Conservation (phyloP, 2,797 vertebrate species). For the Aldrovandia affinis region DNA sequence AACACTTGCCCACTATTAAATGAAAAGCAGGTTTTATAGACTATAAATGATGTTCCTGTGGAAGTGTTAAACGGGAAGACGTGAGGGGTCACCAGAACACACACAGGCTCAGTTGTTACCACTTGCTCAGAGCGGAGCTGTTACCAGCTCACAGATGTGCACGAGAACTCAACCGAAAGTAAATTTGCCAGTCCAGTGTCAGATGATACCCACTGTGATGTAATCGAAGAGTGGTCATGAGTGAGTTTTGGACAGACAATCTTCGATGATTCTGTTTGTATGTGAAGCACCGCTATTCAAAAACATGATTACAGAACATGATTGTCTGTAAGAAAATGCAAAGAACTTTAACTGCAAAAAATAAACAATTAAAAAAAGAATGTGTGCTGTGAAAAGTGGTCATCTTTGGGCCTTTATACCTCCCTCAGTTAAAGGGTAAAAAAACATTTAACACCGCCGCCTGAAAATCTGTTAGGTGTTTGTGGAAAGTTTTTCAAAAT, state of each 20-base stretch:
- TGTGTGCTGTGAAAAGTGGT: background rate
- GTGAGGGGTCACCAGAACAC: constrained; percentile 12
- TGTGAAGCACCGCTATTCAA: too few species aligned
- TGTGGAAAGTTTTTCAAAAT: background rate
- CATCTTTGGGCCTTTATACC: background rate
- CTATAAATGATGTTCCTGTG: constrained; percentile 13
- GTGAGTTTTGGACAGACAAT: too few species aligned
- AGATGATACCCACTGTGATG: background rate
- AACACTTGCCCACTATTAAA: background rate
- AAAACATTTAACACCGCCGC: background rate
- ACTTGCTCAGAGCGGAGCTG: background rate
- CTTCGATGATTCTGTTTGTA: too few species aligned
- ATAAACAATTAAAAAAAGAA: background rate
- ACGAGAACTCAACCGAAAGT: background rate
- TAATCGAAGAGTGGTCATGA: too few species aligned
- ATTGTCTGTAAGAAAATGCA: background rate
- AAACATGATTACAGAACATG: too few species aligned
- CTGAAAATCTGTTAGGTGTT: too few species aligned
- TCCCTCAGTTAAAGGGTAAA: background rate
- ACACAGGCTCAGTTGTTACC: background rate
- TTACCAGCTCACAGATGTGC: background rate
- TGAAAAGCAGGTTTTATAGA: constrained; percentile 9
- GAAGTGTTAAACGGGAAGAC: constrained; percentile 48
- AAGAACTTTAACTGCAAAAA: background rate
- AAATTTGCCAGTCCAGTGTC: background rate